These are phyloP conservation scores for Mizuhopecten yessoensis DNA, from an alignment of 1,140 invertebrate species.

Conservation along the genomic window DNA sequence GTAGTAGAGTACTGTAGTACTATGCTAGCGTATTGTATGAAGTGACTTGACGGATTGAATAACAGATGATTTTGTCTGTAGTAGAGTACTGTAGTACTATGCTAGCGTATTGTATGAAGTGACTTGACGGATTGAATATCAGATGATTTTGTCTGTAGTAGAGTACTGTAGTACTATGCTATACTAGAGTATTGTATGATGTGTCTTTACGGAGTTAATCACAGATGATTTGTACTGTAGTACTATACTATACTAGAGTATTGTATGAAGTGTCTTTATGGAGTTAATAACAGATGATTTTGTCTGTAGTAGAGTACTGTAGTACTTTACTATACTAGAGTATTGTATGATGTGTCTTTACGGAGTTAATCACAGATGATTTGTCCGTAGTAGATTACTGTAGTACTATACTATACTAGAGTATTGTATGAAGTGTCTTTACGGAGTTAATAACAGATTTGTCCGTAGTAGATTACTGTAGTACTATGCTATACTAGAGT, in stretches of 20 bases:
- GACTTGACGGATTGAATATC: too few species aligned
- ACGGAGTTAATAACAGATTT: neutral
- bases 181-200: neutral
- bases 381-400: neutral
- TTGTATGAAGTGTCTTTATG: neutral
- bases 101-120: too few species aligned
- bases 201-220: neutral
- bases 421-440: neutral
- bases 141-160: neutral
- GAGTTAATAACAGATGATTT: neutral
- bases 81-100: neutral
- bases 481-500: neutral
- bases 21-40: neutral
- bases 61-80: neutral
- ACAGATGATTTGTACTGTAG: neutral
- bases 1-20: neutral
- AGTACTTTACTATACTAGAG: neutral
- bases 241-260: neutral
- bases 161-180: neutral
- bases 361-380: neutral
- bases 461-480: neutral
- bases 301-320: neutral
- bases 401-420: neutral
- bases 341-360: neutral
- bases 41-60: neutral